phyloP scores from a whole-genome alignment of 2,797 vertebrate genomes.

The Alouatta caraya region DNA sequence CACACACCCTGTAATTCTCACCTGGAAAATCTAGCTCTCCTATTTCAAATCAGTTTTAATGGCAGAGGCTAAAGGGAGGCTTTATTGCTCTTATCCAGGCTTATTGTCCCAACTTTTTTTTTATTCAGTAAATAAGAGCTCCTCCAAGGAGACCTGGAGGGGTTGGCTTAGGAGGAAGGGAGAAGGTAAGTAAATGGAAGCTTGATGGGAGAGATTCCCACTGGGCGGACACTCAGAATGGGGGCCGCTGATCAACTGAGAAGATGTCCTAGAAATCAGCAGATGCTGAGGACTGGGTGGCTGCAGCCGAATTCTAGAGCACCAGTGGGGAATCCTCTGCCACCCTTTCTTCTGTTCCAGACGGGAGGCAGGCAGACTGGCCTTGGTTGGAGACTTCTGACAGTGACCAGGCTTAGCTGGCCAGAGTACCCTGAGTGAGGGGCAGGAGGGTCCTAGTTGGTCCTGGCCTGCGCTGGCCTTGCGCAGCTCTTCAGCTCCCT shows the following conservation, averaged over 20 bases:
- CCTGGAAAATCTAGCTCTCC: conserved; percentile 66
- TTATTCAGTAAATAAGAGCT: conserved; percentile 44
- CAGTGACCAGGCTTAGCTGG: not conserved
- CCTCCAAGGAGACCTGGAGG: not conserved
- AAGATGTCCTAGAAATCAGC: not conserved
- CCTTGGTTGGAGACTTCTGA: not conserved
- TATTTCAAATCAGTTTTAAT: conserved; percentile 68
- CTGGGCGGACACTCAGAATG: not conserved
- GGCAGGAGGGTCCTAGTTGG: not conserved
- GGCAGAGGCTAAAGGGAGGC: conserved; percentile 46
- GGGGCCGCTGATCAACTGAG: not conserved
- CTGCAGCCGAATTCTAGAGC: not conserved
- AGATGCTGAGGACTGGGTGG: not conserved
- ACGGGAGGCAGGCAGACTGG: not conserved
- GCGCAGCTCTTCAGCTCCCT: not conserved
- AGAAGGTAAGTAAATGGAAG: not conserved
- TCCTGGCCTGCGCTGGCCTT: not conserved
- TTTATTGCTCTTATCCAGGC: conserved; percentile 56
- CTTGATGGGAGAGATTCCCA: not conserved
- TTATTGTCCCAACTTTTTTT: conserved; percentile 37
- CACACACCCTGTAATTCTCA: conserved; percentile 73
- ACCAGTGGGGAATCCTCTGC: not conserved
- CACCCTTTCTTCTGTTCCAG: not conserved
- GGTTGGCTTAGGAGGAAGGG: not conserved
- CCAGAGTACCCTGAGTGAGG: not conserved